phyloP scores from a whole-genome alignment of 64 coral and sea anemone genomes.

The Catalaphyllia jardinei region DNA sequence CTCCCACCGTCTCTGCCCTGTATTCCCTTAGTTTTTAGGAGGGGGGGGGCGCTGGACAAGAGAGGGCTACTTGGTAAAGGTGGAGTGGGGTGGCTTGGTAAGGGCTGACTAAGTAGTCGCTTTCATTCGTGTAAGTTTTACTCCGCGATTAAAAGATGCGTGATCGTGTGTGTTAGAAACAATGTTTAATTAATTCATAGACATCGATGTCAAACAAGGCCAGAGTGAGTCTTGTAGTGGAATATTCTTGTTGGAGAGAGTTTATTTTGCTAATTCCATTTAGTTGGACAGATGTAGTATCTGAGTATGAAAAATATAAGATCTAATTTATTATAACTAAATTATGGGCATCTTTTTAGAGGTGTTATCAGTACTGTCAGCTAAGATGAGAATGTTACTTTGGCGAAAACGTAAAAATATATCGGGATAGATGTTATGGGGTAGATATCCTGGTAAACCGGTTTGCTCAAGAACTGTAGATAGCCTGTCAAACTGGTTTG shows the following conservation, averaged over 20 bases:
- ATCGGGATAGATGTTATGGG: neutral
- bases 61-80: neutral
- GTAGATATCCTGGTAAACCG: neutral
- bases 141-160: neutral
- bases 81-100: neutral
- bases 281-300: neutral
- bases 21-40: neutral
- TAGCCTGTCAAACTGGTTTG: constrained; percentile 13
- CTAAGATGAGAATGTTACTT: neutral
- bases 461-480: neutral
- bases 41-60: neutral
- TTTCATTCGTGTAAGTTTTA: neutral
- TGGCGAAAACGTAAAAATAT: neutral
- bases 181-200: neutral
- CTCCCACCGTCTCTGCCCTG: neutral
- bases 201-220: neutral
- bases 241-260: neutral
- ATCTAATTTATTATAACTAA: constrained; percentile 34
- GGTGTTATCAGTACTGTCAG: neutral
- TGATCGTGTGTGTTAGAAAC: neutral
- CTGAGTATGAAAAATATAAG: neutral
- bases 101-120: too few relatives aligned
- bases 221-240: neutral
- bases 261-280: neutral
- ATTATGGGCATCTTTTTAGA: neutral